Evolutionary conservation across 2,113 vertebrate genomes (phyloP).

Genomic region (Psittacara wagleri): DNA sequence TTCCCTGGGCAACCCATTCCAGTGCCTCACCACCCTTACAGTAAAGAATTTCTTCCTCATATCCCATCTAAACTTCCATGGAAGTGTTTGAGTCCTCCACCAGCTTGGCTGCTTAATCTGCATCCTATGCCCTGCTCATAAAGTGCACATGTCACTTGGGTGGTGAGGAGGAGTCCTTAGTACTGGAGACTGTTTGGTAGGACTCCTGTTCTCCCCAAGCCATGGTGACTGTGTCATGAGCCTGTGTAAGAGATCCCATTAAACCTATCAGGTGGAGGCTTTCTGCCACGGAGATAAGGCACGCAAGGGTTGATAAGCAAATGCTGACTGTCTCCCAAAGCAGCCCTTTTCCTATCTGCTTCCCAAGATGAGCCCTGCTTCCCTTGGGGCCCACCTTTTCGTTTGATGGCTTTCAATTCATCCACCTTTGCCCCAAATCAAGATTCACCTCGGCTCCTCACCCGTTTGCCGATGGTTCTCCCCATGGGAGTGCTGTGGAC

Average conservation of each 20-base stretch:
- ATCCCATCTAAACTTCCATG: too few species aligned
- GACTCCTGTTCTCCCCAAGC: background rate
- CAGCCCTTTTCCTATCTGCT: background rate
- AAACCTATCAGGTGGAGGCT: background rate
- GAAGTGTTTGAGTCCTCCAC: background rate
- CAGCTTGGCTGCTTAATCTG: background rate
- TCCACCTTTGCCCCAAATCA: background rate
- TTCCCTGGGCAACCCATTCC: too few species aligned
- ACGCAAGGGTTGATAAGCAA: background rate
- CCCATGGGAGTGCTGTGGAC: background rate
- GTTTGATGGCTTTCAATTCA: background rate
- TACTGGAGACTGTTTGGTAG: background rate
- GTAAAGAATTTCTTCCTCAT: too few species aligned
- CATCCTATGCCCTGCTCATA: background rate
- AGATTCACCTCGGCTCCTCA: background rate
- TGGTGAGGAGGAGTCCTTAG: background rate
- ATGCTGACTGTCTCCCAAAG: constrained; percentile 17
- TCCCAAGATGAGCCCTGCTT: background rate
- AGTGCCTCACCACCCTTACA: too few species aligned
- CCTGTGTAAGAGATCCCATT: background rate
- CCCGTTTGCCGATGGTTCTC: background rate
- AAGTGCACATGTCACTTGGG: background rate
- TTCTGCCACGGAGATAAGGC: constrained; percentile 24
- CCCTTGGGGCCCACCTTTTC: background rate
- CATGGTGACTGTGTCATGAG: background rate